Conservation (phyloP, 2,797 vertebrate species). For the Ceyx erithaca region DNA sequence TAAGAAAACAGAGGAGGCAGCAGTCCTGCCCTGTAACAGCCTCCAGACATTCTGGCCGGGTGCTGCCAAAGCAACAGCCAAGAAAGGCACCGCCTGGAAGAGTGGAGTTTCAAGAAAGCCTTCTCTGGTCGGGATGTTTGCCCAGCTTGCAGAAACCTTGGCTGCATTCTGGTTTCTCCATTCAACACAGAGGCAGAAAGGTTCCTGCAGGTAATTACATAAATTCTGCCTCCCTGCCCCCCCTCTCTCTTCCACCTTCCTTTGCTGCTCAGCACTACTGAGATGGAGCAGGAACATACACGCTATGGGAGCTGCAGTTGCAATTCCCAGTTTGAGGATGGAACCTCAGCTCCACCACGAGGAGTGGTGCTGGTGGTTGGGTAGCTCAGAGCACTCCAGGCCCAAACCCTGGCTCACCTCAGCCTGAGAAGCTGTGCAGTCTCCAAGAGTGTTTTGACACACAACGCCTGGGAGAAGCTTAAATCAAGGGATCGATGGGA, state of each 20-base stretch:
- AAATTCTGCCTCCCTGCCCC: slow-evolving; percentile 14
- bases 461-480: background rate
- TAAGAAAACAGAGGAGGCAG: slow-evolving; percentile 65
- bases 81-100: slow-evolving; percentile 62
- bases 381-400: accelerated
- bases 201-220: slow-evolving; percentile 44
- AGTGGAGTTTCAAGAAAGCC: slow-evolving; percentile 53
- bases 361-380: background rate
- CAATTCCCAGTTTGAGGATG: background rate
- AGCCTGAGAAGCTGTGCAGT: background rate
- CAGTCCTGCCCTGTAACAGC: slow-evolving; percentile 67
- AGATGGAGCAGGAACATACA: background rate
- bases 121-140: slow-evolving; percentile 11
- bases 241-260: background rate
- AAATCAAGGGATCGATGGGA: background rate
- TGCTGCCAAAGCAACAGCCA: slow-evolving; percentile 47
- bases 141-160: slow-evolving; percentile 53
- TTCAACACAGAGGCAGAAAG: background rate
- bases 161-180: slow-evolving; percentile 5
- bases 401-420: accelerated
- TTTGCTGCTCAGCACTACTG: background rate
- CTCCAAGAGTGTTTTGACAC: background rate
- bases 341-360: slow-evolving; percentile 42
- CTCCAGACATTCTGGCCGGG: slow-evolving; percentile 65
- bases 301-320: background rate